Conservation (phyloP, 2,113 vertebrate genomes). For the Anhinga rufa region DNA sequence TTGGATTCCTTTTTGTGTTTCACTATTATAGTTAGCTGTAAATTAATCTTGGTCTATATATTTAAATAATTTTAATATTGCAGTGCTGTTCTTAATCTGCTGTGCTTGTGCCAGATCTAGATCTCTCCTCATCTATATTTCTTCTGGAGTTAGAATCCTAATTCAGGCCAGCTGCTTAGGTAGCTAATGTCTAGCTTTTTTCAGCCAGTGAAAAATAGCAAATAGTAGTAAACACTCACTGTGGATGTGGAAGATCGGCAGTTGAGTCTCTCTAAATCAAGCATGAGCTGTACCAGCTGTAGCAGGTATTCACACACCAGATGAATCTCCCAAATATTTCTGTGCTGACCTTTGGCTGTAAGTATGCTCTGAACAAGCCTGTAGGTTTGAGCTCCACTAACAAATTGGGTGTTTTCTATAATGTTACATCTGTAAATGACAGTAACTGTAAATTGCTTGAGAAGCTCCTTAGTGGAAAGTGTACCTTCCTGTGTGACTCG, state of each 20-base stretch:
- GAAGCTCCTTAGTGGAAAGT: not conserved
- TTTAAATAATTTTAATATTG: not conserved
- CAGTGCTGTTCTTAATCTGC: not conserved
- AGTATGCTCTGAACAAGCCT: not conserved
- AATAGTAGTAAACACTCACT: not conserved
- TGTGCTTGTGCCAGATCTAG: not conserved
- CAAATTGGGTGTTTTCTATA: conserved; percentile 17
- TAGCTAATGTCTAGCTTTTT: not conserved
- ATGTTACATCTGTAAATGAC: not conserved
- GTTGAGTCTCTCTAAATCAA: not conserved
- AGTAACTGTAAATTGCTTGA: not conserved
- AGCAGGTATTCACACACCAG: not conserved
- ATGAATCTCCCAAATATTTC: conserved; percentile 14
- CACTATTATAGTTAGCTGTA: not conserved
- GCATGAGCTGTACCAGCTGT: conserved; percentile 24
- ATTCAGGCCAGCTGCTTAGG: conserved; percentile 3
- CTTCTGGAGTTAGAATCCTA: not conserved
- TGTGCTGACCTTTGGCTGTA: conserved; percentile 9
- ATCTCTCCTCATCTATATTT: not conserved
- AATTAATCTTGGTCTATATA: not conserved
- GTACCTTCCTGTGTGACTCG: not conserved
- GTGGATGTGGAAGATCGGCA: not conserved
- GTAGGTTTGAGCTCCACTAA: not conserved
- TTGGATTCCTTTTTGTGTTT: not conserved
- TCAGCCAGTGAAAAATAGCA: not conserved